These are phyloP conservation scores for Listronotus oregonensis DNA, from an alignment of 1,140 invertebrate genomes.

Conservation along the genomic window DNA sequence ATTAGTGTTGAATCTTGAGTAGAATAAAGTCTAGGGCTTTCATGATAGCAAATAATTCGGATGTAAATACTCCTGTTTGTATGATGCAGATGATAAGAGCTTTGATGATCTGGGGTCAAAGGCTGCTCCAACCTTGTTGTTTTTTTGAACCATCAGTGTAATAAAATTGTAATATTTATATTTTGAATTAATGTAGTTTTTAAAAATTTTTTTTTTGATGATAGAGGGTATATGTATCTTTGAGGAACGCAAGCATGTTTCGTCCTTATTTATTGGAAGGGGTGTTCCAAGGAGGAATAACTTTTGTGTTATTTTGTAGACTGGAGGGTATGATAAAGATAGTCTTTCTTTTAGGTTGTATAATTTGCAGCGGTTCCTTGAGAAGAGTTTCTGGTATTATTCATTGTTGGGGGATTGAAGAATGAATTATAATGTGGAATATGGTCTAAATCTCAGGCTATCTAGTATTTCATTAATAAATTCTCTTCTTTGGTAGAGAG, in stretches of 20 bases:
- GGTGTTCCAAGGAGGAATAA: too few species aligned
- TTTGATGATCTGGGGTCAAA: neutral
- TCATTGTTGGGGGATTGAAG: neutral
- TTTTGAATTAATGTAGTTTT: constrained; percentile 7
- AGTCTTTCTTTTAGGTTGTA: too few species aligned
- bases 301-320: too few species aligned
- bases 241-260: neutral
- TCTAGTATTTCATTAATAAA: neutral
- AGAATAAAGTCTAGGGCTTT: constrained; percentile 7
- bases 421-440: constrained; percentile 4
- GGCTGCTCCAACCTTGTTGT: constrained; percentile 5
- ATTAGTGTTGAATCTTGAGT: neutral
- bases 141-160: constrained; percentile 23
- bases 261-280: too few species aligned
- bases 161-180: constrained; percentile 11
- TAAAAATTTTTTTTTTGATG: neutral
- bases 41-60: constrained; percentile 13
- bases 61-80: constrained; percentile 2
- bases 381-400: too few species aligned
- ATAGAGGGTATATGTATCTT: neutral
- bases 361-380: too few species aligned
- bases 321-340: too few species aligned
- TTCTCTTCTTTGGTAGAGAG: constrained; percentile 2
- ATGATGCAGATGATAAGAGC: constrained; percentile 6
- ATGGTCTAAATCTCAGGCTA: neutral